These are phyloP conservation scores for Papio anubis DNA, from an alignment of 2,113 vertebrate species.

Conservation along the genomic window DNA sequence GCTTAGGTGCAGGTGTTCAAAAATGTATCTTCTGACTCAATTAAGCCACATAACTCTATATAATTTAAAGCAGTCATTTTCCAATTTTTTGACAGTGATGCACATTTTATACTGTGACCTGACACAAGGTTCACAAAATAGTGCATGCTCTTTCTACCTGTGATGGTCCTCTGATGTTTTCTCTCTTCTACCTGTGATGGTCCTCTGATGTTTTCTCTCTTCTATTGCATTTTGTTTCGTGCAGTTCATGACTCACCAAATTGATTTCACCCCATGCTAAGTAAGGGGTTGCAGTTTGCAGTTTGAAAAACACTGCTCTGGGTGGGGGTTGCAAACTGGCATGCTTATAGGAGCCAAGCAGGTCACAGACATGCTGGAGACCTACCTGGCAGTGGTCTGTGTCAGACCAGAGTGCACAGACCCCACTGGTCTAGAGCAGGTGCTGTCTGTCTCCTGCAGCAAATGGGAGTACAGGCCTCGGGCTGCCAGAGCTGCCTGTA, in stretches of 20 bases:
- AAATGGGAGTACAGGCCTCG: rapidly evolving
- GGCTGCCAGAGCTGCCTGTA: not conserved
- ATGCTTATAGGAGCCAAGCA: not conserved
- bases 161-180: not conserved
- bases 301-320: not conserved
- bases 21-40: not conserved
- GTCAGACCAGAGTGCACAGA: not conserved
- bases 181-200: not conserved
- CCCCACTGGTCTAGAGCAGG: not conserved
- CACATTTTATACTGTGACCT: not conserved
- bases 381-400: not conserved
- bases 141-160: not conserved
- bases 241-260: not conserved
- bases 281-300: not conserved
- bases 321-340: not conserved
- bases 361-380: not conserved
- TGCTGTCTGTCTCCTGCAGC: not conserved
- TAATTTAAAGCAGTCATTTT: not conserved
- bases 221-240: not conserved
- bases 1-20: not conserved
- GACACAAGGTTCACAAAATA: not conserved
- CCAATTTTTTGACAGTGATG: not conserved
- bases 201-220: not conserved
- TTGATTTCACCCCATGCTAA: not conserved
- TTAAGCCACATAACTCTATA: not conserved